phyloP scores from a whole-genome alignment of 2,888 invertebrate genomes.

The Diarsia mendica region DNA sequence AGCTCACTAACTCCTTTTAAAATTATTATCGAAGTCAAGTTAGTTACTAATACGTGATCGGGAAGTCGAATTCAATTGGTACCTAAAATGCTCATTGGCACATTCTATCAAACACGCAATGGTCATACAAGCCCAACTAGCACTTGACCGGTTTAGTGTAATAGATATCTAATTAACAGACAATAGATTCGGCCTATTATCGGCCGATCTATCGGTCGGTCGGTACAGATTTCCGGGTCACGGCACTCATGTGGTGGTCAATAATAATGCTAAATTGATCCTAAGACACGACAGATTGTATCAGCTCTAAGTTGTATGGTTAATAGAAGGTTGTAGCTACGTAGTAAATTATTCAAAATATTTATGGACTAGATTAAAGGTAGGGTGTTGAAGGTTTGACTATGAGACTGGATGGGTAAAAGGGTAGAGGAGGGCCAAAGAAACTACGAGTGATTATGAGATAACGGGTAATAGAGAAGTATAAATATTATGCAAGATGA shows the following conservation, averaged over 20 bases:
- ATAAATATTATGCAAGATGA: no score
- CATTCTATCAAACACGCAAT: neutral
- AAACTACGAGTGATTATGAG: no score
- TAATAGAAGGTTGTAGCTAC: neutral
- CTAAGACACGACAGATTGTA: neutral
- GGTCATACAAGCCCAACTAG: conserved; percentile 14
- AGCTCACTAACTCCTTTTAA: neutral
- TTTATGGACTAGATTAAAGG: no score
- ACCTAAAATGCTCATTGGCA: no score
- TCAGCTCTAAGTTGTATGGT: neutral
- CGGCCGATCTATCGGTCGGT: conserved; percentile 18
- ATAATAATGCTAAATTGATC: conserved; percentile 10
- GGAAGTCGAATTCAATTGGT: neutral
- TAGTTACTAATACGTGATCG: neutral
- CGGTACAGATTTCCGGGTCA: conserved; percentile 54
- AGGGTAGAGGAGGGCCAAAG: no score
- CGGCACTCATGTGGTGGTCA: neutral
- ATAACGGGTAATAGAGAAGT: no score
- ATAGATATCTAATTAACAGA: conserved; percentile 48
- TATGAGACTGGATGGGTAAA: no score
- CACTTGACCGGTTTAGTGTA: conserved; percentile 47
- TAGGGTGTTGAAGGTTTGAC: no score
- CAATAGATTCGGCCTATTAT: conserved; percentile 54
- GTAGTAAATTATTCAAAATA: no score
- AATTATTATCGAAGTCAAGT: neutral